These are phyloP conservation scores for Danaus plexippus DNA, from an alignment of 1,140 invertebrate genomes.

Conservation along the genomic window DNA sequence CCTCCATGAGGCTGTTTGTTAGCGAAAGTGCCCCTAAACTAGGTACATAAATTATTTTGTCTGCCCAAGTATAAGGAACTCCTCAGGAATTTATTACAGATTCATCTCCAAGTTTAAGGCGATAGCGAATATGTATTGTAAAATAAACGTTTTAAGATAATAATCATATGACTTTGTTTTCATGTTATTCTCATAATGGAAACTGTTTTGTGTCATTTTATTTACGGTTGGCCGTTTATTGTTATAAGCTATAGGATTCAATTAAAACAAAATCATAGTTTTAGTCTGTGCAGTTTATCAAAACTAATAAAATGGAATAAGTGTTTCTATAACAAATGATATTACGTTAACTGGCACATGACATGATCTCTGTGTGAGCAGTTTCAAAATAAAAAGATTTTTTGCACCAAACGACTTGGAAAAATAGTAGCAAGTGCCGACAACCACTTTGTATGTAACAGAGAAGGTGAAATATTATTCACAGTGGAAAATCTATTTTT, in stretches of 20 bases:
- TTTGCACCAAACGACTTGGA: slow-evolving; percentile 31
- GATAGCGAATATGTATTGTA: not conserved
- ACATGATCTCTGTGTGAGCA: too few relatives aligned
- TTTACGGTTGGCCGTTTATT: too few relatives aligned
- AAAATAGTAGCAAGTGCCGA: slow-evolving; percentile 64
- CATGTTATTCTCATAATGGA: too few relatives aligned
- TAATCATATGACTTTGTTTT: too few relatives aligned
- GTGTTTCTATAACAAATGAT: too few relatives aligned
- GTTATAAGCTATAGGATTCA: too few relatives aligned
- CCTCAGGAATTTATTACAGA: slow-evolving; percentile 60
- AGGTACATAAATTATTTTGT: slow-evolving; percentile 70
- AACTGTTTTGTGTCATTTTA: too few relatives aligned
- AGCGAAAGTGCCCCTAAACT: slow-evolving; percentile 63
- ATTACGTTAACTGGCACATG: too few relatives aligned
- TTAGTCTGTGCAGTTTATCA: too few relatives aligned
- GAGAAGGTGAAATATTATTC: slow-evolving; percentile 63
- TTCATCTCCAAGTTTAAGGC: slow-evolving; percentile 21
- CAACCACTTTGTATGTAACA: slow-evolving; percentile 62
- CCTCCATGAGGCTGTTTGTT: slow-evolving; percentile 54
- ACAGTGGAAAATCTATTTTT: slow-evolving; percentile 56
- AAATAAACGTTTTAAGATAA: too few relatives aligned
- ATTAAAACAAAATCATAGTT: too few relatives aligned
- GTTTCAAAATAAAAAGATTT: slow-evolving; percentile 5
- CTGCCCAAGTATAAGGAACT: slow-evolving; percentile 66
- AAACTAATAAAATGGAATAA: too few relatives aligned